Evolutionary conservation across 2,113 vertebrate species (phyloP).

Genomic region (Prolemur simus): DNA sequence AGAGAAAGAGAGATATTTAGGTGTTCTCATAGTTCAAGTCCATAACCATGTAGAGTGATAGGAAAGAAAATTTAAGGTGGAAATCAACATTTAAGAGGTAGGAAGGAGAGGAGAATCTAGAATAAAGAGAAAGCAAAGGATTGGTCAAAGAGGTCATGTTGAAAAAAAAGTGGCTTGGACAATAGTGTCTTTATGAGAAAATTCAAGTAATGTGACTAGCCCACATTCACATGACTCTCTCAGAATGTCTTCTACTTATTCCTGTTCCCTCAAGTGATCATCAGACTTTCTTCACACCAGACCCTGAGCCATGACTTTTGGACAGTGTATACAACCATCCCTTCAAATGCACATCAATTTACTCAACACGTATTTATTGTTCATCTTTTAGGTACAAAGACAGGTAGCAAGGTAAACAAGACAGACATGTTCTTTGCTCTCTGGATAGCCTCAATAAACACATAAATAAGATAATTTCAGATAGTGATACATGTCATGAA

Average conservation of each 20-base stretch:
- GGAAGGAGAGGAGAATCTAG: not conserved
- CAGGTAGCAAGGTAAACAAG: not conserved
- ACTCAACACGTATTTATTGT: not conserved
- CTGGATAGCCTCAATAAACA: not conserved
- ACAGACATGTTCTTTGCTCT: not conserved
- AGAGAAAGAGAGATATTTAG: not conserved
- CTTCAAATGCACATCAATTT: not conserved
- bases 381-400: not conserved
- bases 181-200: not conserved
- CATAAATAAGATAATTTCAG: not conserved
- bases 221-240: not conserved
- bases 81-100: conserved; percentile 23
- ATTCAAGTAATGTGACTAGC: not conserved
- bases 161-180: not conserved
- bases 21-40: not conserved
- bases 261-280: not conserved
- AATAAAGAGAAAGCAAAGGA: not conserved
- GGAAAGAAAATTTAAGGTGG: not conserved
- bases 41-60: not conserved
- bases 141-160: not conserved
- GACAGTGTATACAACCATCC: not conserved
- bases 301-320: not conserved
- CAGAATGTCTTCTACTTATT: not conserved
- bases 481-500: not conserved
- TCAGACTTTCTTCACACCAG: not conserved